Evolutionary conservation across 2,113 vertebrate species (phyloP), one percentile per base, ranked within the genome.

Genomic region (Pituophis catenifer): DNA sequence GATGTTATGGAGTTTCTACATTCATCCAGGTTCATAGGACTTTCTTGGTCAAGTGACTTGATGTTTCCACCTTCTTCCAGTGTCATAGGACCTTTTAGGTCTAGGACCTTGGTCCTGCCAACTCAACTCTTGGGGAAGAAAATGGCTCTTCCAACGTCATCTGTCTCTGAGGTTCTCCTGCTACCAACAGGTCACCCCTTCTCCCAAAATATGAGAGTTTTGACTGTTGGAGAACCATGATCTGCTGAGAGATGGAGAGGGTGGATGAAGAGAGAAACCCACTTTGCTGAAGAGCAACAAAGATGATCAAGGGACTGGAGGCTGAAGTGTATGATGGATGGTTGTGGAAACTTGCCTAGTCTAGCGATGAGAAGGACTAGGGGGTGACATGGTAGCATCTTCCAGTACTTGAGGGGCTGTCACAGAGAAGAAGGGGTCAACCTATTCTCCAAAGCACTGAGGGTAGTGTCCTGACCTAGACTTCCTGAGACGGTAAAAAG

Each of bases 11-110:
- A 48, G 44, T 88, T 1, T 65, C 29, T 17, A 8, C 70, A 59
- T 92, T 50, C 0, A 0, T 5, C 11, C 0, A 2, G 0, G 5
- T 1, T 12, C 26, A 6, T 5, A 13, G 11, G 26, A n/a, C 0
- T 0, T 65, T 0, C 54, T 0, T 38, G 58, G 86, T 88, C 0
- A 0, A 0, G 29, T 59, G 81, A 13, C 58, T 90, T 55, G 85
- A 3, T 0, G 38, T 38, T 38, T 54, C 21, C 15, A 8, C 70
- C 59, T 92, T 50, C 0, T 11, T 26, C 26, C 10, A 12, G 1
- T 3, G 1, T 29, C 59, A 62, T 29, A 62, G 59, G 57, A 58
- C 58, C 50, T 33, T 0, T 59, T 19, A 26, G 54, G 86, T 86
- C 0, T 24, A 23, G n/a, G 65, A 53, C 12, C 19, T 44, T 21